Conservation (phyloP, 2,888 invertebrate genomes). For the Brachyptera risi region DNA sequence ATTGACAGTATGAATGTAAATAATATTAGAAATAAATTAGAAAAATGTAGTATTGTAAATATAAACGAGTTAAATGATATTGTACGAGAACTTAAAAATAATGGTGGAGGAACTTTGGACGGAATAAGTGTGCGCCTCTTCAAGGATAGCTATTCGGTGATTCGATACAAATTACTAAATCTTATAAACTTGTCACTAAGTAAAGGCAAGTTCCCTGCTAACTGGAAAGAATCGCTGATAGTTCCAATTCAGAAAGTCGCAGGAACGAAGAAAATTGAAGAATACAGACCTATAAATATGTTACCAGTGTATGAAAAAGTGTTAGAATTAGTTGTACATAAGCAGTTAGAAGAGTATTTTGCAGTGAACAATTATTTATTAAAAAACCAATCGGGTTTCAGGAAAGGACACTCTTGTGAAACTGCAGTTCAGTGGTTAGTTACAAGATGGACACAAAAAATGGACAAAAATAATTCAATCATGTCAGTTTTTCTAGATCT, state of each 20-base stretch:
- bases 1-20: background rate
- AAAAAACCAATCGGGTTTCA: slow-evolving; percentile 24
- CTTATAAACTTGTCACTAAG: background rate
- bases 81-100: background rate
- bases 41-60: background rate
- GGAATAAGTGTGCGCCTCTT: background rate
- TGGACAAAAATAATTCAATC: slow-evolving; percentile 20
- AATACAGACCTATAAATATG: slow-evolving; percentile 32
- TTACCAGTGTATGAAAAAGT: slow-evolving; percentile 31
- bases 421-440: slow-evolving; percentile 26
- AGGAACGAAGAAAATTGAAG: slow-evolving; percentile 1
- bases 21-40: background rate
- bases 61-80: background rate
- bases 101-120: background rate
- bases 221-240: background rate
- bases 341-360: slow-evolving; percentile 26
- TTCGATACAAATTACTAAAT: background rate
- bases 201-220: background rate
- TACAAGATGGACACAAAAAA: slow-evolving; percentile 24
- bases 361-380: slow-evolving; percentile 23
- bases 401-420: slow-evolving; percentile 27
- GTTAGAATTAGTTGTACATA: slow-evolving; percentile 27
- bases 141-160: background rate
- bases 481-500: slow-evolving; percentile 28
- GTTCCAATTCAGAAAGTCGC: background rate